Evolutionary conservation across 1,140 invertebrate species (phyloP).

Genomic region (Microplitis mediator): DNA sequence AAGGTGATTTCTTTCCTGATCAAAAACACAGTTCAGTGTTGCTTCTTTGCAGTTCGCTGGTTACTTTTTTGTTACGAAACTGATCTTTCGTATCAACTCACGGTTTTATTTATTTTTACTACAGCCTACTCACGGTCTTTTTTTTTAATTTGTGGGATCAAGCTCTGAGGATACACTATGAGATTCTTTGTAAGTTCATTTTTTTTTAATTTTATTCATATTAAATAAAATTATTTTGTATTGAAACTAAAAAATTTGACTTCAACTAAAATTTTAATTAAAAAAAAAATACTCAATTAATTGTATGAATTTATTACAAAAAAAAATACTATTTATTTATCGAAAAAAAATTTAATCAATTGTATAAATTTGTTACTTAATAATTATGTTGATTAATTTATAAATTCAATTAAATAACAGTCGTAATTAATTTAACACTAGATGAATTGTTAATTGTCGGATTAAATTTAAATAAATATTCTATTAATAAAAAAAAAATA

Average conservation of each 20-base stretch:
- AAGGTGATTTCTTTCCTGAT: conserved; percentile 60
- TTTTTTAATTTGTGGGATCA: neutral
- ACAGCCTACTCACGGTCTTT: neutral
- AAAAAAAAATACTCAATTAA: no score
- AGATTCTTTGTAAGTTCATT: conserved; percentile 26
- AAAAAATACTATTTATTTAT: no score
- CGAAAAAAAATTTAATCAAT: no score
- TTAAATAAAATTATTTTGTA: neutral
- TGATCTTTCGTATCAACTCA: neutral
- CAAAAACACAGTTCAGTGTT: conserved; percentile 37
- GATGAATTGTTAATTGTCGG: no score
- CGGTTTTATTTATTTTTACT: neutral
- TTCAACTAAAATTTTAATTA: neutral
- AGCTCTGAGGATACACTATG: conserved; percentile 20
- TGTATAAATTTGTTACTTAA: no score
- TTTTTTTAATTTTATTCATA: neutral
- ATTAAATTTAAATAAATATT: neutral
- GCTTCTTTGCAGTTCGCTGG: conserved; percentile 34
- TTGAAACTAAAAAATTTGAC: no score
- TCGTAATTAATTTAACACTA: neutral
- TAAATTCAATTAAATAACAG: no score
- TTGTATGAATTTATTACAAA: no score
- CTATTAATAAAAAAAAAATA: neutral
- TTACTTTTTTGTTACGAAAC: neutral
- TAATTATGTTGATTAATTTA: no score